These are phyloP conservation scores for Drosophila incognita DNA, from an alignment of 2,888 invertebrate genomes.

Conservation along the genomic window DNA sequence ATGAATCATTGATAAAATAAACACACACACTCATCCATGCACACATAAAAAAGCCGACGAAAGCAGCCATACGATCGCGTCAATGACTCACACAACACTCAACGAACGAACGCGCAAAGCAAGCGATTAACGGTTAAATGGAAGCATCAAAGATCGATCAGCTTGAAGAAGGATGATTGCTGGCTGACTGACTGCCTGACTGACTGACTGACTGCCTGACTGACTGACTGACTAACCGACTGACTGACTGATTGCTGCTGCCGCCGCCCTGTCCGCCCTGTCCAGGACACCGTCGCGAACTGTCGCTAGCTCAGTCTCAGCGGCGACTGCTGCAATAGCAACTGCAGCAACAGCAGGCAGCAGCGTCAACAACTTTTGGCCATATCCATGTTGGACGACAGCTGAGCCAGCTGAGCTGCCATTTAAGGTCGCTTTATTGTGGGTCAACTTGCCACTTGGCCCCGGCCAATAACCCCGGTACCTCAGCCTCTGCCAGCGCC, in stretches of 20 bases:
- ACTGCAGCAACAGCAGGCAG: constrained; percentile 17
- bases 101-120: constrained; percentile 35
- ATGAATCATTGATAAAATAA: constrained; percentile 78
- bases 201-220: neutral
- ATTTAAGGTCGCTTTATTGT: constrained; percentile 36
- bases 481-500: neutral
- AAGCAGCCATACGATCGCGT: constrained; percentile 74
- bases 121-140: constrained; percentile 33
- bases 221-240: neutral
- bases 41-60: constrained; percentile 38
- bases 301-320: constrained; percentile 36
- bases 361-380: constrained; percentile 30
- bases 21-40: constrained; percentile 32
- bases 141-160: neutral
- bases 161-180: constrained; percentile 10
- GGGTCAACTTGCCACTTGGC: constrained; percentile 38
- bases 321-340: constrained; percentile 42
- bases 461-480: constrained; percentile 5
- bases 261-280: neutral
- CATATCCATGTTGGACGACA: constrained; percentile 26
- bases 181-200: neutral
- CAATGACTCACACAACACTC: constrained; percentile 66
- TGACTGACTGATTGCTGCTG: neutral
- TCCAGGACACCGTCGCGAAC: constrained; percentile 32
- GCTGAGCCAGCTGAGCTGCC: constrained; percentile 23